phyloP scores from a whole-genome alignment of 2,113 vertebrate genomes.

The Cisticola juncidis region DNA sequence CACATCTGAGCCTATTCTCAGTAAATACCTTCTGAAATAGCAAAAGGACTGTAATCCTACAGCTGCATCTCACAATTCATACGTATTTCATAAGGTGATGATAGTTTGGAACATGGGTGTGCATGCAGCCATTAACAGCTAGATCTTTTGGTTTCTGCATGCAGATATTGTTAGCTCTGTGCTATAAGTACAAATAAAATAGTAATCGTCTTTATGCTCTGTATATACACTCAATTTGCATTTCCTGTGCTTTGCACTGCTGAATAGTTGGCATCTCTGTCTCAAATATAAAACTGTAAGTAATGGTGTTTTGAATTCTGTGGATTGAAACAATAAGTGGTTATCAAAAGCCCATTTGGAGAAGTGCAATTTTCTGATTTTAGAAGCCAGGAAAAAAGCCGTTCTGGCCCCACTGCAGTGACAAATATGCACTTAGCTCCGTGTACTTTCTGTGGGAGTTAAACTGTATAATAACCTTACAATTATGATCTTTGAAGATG shows the following conservation, averaged over 20 bases:
- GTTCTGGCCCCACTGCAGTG: background rate
- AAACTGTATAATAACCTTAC: slow-evolving; percentile 22
- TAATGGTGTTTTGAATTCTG: slow-evolving; percentile 30
- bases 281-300: slow-evolving; percentile 22
- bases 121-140: background rate
- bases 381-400: slow-evolving; percentile 40
- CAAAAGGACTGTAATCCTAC: background rate
- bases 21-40: background rate
- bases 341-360: slow-evolving; percentile 40
- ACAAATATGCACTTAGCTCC: slow-evolving; percentile 5
- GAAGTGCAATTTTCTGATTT: slow-evolving; percentile 51
- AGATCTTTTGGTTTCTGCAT: background rate
- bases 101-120: background rate
- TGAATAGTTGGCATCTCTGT: slow-evolving; percentile 25
- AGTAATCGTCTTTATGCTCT: background rate
- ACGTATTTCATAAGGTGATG: background rate
- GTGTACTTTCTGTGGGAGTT: slow-evolving; percentile 15
- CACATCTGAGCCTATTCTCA: background rate
- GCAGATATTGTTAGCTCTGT: background rate
- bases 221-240: background rate
- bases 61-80: background rate
- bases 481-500: slow-evolving; percentile 45
- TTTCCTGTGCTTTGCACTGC: slow-evolving; percentile 10
- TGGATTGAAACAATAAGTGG: slow-evolving; percentile 38
- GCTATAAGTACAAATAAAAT: background rate